Evolutionary conservation across 2,113 vertebrate genomes (phyloP), one percentile per base, ranked within the genome.

Genomic region (Hippocampus mohnikei): DNA sequence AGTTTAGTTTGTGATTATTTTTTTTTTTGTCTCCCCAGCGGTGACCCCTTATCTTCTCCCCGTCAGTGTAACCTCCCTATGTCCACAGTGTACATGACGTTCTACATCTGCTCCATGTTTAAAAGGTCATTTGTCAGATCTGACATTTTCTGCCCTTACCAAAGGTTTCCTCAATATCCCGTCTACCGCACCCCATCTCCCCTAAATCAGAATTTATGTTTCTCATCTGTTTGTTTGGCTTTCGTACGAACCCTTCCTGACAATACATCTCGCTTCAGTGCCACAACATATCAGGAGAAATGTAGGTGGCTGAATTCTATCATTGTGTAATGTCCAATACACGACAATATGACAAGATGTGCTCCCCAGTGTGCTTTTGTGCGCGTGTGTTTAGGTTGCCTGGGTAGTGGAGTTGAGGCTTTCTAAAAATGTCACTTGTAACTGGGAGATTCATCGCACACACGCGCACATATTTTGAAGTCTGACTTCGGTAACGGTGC

Each of bases 111-210:
- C 80, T 90, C 90, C 81, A 87, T 91, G 86, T 89, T 92, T 89
- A 91, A 90, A 89, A 92, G 90, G 89, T 87, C 79, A 88, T 92
- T 91, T 90, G 90, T 92, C 90, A 91, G 85, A 84, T 81, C 87
- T 90, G 87, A 90, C 90, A 91, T 91, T 91, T 87, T 88, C 86
- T 89, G 87, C 87, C 87, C 87, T 91, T 90, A 90, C 88, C 83
- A 90, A 90, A 90, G 90, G 88, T 89, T 91, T 87, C 87, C 81
- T 87, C 84, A 85, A 85, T 86, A 89, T 87, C 84, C 78, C 37
- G 5, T 77, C 85, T 73, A 10, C 23, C 25, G 1, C 23, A 27
- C 23, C 55, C 12, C 58, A 60, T 60, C 27, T 70, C 65, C 67
- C 60, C 69, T 77, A 81, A 73, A 84, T 76, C 80, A 79, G 60